phyloP scores from a whole-genome alignment of 2,888 invertebrate species.

The Spicauda simplicius region DNA sequence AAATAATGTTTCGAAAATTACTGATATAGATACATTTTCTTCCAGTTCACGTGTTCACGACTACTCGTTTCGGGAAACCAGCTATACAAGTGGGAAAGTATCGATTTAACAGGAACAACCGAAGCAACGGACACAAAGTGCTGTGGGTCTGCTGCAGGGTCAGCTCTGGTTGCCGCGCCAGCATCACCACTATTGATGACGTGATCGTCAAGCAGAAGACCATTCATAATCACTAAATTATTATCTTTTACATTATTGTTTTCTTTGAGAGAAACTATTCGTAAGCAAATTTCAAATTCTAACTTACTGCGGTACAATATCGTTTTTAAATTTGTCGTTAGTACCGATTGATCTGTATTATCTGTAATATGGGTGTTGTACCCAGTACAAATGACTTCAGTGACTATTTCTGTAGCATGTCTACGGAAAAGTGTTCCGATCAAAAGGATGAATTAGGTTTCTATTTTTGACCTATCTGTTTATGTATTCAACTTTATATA shows the following conservation, averaged over 20 bases:
- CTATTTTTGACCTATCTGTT: no score
- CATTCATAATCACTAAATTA: constrained; percentile 47
- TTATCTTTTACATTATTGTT: not conserved
- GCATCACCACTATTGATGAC: constrained; percentile 47
- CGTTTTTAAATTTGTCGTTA: no score
- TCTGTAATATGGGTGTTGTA: no score
- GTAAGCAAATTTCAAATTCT: no score
- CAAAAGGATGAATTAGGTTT: no score
- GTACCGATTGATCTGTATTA: no score
- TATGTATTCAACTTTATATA: no score
- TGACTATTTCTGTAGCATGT: no score
- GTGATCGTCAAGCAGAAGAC: constrained; percentile 45
- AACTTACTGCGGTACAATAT: no score
- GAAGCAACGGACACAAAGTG: constrained; percentile 42
- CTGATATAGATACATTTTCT: constrained; percentile 3
- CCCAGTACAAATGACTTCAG: no score
- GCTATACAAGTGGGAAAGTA: constrained; percentile 48
- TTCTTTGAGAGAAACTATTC: not conserved
- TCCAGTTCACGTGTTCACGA: constrained; percentile 46
- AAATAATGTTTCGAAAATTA: not conserved
- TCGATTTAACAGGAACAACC: constrained; percentile 47
- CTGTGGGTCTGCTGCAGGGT: constrained; percentile 49
- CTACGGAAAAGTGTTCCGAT: no score
- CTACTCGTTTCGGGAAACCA: constrained; percentile 48
- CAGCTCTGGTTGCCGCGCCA: constrained; percentile 47